Evolutionary conservation across 1,140 invertebrate species (phyloP), one percentile per base, ranked within the genome.

Genomic region (Drosophila ogumai): DNA sequence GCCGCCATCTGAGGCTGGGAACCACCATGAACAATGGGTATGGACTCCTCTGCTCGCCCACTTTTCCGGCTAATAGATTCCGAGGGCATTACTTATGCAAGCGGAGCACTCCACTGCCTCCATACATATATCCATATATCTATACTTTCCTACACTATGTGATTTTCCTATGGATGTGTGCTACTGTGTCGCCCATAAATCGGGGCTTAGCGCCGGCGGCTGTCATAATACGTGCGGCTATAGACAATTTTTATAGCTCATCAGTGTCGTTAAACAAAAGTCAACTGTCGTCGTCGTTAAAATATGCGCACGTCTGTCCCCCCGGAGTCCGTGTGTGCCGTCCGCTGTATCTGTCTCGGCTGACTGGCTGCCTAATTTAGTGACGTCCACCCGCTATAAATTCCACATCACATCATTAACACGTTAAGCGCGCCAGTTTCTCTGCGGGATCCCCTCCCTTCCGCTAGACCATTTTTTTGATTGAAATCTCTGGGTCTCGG

Each of bases 381-480:
- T 90, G 81, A 60, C 78, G 69, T 81, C 81, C 85, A 85, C 85
- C 85, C 85, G 81, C 85, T 81, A 90, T 90, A 90, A 90, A 90
- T 85, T 90, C 55, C 69, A 64, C 75, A 87, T 87, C 72, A 88
- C 82, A 87, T 87, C 78, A 87, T 87, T 84, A 87, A 88, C 84
- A 87, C 84, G 85, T 87, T 88, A 80, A 88, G 56, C 79, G 66
- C 82, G 80, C 58, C 79, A 78, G 61, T 59, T 52, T 56, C 41
- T 38, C 36, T 46, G 13, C n/a, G 36, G 25, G 15, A n/a, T 32
- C 60, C 36, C 44, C 17, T 31, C 25, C 40, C 68, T 13, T 3
- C 19, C 40, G 17, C 72, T 87, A 88, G 77, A 88, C 72, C 71
- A 77, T 67, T 73, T 87, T 78, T 77, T 67, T 88, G 85, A 87